Evolutionary conservation across 2,888 invertebrate species (phyloP), one percentile per base, ranked within the genome.

Genomic region (Stenichneumon culpator): DNA sequence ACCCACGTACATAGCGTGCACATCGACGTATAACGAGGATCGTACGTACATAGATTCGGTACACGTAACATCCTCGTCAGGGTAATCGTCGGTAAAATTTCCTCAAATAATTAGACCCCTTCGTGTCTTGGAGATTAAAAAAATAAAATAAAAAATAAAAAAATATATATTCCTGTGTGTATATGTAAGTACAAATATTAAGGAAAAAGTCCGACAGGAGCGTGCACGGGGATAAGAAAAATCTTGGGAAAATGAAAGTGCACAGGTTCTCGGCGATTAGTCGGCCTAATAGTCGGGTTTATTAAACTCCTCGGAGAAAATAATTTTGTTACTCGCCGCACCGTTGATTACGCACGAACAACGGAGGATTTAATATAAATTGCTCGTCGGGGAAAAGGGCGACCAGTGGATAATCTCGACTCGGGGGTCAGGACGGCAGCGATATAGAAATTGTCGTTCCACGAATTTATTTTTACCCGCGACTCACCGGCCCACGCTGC

Each of bases 231-330:
- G 16, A 22, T 63, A 65, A 75, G 67, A 44, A 77, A 82, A 69
- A 77, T 75, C 63, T 70, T 32, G 75, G 44, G 70, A 77, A 70
- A 82, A 82, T 14, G 75, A 82, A 82, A 75, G 75, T 82, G 32
- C 44, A n/a, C 60, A 16, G 32, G 32, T 7, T 63, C 28, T 6
- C 60, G 60, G n/a, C 75, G 69, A 50, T 50, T 52, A 39, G 63
- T 70, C 39, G 36, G 63, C 50, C 73, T 69, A 63, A 63, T 63
- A 69, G 44, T 52, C 54, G 52, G 52, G 63, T 60, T 60, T 39
- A 80, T 67, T 67, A 73, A 47, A 60, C 7, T 68, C 74, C 60
- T 19, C 19, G 68, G 44, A 50, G 70, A 77, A 65, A 70, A 32
- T 69, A 36, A 69, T 32, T 44, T 65, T 39, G 54, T 52, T 52